Evolutionary conservation across 1,140 invertebrate genomes (phyloP).

Genomic region (Meloidogyne chitwoodi): DNA sequence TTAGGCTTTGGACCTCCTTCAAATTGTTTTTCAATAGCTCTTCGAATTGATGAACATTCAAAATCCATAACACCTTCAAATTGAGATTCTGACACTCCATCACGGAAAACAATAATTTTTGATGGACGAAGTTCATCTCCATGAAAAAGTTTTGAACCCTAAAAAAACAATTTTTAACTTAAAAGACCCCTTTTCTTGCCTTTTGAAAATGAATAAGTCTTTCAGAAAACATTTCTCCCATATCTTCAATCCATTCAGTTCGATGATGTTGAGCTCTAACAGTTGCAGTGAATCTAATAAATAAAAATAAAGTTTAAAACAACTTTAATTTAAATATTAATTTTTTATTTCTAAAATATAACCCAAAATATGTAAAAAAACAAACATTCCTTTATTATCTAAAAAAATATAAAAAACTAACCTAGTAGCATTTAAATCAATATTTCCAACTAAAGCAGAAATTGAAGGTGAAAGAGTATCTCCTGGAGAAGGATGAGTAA

Average conservation of each 20-base stretch:
- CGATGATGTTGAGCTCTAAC: slow-evolving; percentile 16
- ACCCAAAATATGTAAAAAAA: too few relatives aligned
- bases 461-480: slow-evolving; percentile 74
- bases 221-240: slow-evolving; percentile 68
- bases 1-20: slow-evolving; percentile 1
- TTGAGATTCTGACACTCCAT: slow-evolving; percentile 82
- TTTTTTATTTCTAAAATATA: background rate
- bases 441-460: slow-evolving; percentile 67
- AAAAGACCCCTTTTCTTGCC: background rate
- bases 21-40: slow-evolving; percentile 7
- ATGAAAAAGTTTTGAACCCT: background rate
- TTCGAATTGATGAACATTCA: slow-evolving; percentile 18
- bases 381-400: too few relatives aligned
- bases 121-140: background rate
- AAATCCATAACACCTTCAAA: slow-evolving; percentile 63
- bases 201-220: background rate
- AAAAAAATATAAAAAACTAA: slow-evolving; percentile 11
- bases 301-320: background rate
- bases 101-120: slow-evolving; percentile 70
- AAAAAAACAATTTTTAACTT: too few relatives aligned
- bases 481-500: slow-evolving; percentile 26
- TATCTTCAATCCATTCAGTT: slow-evolving; percentile 72
- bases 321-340: background rate
- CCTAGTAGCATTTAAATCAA: slow-evolving; percentile 20
- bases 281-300: slow-evolving; percentile 29